Conservation (phyloP, 2,888 invertebrate genomes). For the Drymonia ruficornis region DNA sequence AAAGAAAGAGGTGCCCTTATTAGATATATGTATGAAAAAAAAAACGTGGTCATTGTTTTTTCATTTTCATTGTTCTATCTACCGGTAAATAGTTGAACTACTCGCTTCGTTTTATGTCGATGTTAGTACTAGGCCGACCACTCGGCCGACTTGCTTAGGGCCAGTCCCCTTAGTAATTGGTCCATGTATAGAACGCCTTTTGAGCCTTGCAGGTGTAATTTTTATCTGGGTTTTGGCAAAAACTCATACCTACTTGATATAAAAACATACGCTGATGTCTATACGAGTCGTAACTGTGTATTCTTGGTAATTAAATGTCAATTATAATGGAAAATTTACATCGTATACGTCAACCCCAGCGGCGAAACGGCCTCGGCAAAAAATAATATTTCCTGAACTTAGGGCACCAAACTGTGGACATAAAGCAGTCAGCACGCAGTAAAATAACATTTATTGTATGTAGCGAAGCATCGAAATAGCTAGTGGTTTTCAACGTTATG, state of each 20-base stretch:
- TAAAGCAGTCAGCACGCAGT: slow-evolving; percentile 1
- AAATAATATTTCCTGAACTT: not conserved
- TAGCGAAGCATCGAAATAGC: slow-evolving; percentile 3
- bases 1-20: too few relatives aligned
- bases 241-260: not conserved
- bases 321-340: not conserved
- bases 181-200: too few relatives aligned
- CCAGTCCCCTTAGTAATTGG: too few relatives aligned
- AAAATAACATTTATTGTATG: slow-evolving; percentile 5
- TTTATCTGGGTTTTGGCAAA: too few relatives aligned
- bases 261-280: not conserved
- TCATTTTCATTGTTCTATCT: too few relatives aligned
- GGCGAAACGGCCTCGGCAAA: not conserved
- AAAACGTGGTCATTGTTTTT: too few relatives aligned
- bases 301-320: slow-evolving; percentile 3
- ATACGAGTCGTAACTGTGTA: not conserved
- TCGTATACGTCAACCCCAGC: not conserved
- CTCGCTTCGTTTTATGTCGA: too few relatives aligned
- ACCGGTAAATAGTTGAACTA: too few relatives aligned
- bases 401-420: slow-evolving; percentile 2
- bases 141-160: too few relatives aligned
- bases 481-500: not conserved
- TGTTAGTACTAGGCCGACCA: too few relatives aligned
- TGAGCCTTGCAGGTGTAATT: too few relatives aligned
- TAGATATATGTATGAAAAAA: too few relatives aligned